Percentiles rank a stretch among this genome's conserved stretches.
Evolutionary conservation across 2,888 invertebrate species (phyloP).

Genomic region (Drosophila formosana): DNA sequence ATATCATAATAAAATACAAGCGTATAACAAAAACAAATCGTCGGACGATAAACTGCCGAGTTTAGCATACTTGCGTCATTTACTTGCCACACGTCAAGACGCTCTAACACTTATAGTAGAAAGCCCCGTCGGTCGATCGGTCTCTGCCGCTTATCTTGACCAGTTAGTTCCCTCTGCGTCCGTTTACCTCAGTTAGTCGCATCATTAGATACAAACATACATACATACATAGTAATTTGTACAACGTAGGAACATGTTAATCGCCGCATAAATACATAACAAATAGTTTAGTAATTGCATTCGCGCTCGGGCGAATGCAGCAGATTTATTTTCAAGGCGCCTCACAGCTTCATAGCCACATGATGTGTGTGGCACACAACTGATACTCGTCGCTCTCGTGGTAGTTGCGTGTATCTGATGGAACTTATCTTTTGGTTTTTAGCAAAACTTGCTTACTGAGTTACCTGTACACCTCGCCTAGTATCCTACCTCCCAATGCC

Average conservation of each 20-base stretch:
- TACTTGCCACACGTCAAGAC: slow-evolving; percentile 18
- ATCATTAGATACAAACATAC: slow-evolving; percentile 53
- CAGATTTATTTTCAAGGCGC: slow-evolving; percentile 18
- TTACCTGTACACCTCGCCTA: slow-evolving; percentile 65
- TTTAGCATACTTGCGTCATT: slow-evolving; percentile 36
- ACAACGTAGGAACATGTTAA: slow-evolving; percentile 78
- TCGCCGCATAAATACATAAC: slow-evolving; percentile 64
- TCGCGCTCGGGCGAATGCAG: slow-evolving; percentile 37
- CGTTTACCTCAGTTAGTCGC: slow-evolving; percentile 68
- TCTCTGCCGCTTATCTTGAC: slow-evolving; percentile 24
- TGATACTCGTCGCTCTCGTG: not conserved
- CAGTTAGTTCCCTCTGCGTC: slow-evolving; percentile 14
- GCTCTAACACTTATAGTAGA: slow-evolving; percentile 49
- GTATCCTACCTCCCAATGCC: slow-evolving; percentile 30
- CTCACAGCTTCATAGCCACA: not conserved
- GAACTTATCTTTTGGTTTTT: slow-evolving; percentile 39
- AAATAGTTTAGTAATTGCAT: slow-evolving; percentile 63
- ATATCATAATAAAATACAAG: slow-evolving; percentile 27
- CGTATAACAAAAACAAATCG: slow-evolving; percentile 26
- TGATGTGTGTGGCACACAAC: not conserved
- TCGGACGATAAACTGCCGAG: slow-evolving; percentile 73
- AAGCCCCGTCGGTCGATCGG: slow-evolving; percentile 17
- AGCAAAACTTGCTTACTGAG: slow-evolving; percentile 76
- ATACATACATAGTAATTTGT: slow-evolving; percentile 50
- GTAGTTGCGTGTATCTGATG: slow-evolving; percentile 21